Evolutionary conservation across 2,888 invertebrate genomes (phyloP).

Genomic region (Zygogramma bicolorata): DNA sequence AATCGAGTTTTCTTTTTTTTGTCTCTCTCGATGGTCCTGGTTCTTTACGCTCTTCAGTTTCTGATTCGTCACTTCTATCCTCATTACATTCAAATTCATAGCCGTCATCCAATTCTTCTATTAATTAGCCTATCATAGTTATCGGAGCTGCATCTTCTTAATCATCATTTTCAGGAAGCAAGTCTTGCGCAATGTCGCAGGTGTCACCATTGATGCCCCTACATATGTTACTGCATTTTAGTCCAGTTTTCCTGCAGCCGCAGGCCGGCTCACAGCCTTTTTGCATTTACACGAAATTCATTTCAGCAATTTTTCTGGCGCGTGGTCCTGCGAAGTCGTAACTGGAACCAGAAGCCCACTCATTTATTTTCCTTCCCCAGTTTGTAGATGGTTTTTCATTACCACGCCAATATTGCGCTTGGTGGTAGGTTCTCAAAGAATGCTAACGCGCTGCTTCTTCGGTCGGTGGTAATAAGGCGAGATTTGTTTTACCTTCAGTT

Average conservation of each 20-base stretch:
- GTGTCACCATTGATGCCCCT: constrained; percentile 20
- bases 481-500: too few relatives aligned
- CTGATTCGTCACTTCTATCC: not conserved
- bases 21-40: not conserved
- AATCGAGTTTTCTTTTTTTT: not conserved
- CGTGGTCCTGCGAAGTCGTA: too few relatives aligned
- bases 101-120: not conserved
- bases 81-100: not conserved
- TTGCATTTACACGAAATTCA: too few relatives aligned
- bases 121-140: not conserved
- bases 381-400: too few relatives aligned
- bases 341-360: not conserved
- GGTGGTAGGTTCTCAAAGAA: too few relatives aligned
- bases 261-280: too few relatives aligned
- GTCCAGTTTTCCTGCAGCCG: too few relatives aligned
- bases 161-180: too few relatives aligned
- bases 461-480: not conserved
- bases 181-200: not conserved
- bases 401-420: too few relatives aligned
- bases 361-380: not conserved
- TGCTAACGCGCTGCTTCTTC: not conserved
- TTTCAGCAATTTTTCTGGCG: too few relatives aligned
- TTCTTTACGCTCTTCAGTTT: not conserved
- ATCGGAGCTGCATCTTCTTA: not conserved
- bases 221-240: too few relatives aligned